Evolutionary conservation across 2,113 vertebrate genomes (phyloP), one percentile per base, ranked within the genome.

Genomic region (Chlorodrepanis virens): DNA sequence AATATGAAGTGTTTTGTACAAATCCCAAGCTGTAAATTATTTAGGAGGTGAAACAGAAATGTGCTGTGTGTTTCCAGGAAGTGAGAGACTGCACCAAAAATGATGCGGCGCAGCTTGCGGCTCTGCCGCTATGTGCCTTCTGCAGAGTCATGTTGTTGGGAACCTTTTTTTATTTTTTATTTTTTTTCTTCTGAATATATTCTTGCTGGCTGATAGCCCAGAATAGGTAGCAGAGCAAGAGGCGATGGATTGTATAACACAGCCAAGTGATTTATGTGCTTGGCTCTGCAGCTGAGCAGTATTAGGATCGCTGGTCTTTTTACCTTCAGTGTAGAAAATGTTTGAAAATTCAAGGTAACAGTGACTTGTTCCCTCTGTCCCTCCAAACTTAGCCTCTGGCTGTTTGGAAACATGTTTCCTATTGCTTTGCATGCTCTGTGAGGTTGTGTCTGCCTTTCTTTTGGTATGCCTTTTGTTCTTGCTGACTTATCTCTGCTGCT

Each of bases 81-180:
- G 74, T 11, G 0, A 33, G 63, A 69, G 68, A 79, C 69, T 95
- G 70, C 68, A 87, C 90, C 94, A 95, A 84, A 97, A 87, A 72
- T 60, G 94, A 81, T 1, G 81, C 56, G 65, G 59, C 14, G 25
- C 31, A 11, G 71, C 82, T 93, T 76, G 47, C 50, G n/a, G 90
- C 90, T 95, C 82, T 74, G 68, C 82, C 2, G 22, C 7, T 23
- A 45, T 86, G 44, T 89, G 63, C 24, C 93, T 64, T 42, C 82
- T 87, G 94, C 94, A 95, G 96, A 96, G 90, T 95, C 89, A 88
- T 84, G 67, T 72, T 87, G 65, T 78, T 89, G 75, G 75, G 69
- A 89, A 49, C 60, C 31, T 54, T 59, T 47, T 47, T 83, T 47
- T 33, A 5, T 31, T 47, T 50, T 57, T 69, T 35, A 7, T 35